Base-by-base conservation (phyloP, 2,113 vertebrate genomes). In the Callopanchax toddi region DNA sequence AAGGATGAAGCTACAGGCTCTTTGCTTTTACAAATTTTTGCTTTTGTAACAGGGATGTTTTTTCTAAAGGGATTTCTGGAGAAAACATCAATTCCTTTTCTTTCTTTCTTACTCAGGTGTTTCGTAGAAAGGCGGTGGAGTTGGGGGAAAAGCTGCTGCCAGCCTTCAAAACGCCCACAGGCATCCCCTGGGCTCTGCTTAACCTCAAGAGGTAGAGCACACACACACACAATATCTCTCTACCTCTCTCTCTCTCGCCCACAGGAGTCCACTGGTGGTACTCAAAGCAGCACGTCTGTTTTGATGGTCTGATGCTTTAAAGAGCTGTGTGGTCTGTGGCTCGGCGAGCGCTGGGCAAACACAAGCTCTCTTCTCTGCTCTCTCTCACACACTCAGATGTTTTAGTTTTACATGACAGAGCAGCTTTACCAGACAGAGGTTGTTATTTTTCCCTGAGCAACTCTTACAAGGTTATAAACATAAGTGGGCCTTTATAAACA, bases 161-260 rank as follows among this genome's bases (percentile, higher is more conserved):
- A 61, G 97, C 97, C 74, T 99, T 99, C 90, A 96, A 94, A 84
- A 99, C 97, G 62, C 96, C 96, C 63, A 98, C 96, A 45, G 97
- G 97, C 64, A 95, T 99, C 89, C 97, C 97, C 71, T 99, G 97
- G 97, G 97, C 96, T 40, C 86, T 99, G 79, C 94, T 99, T 76
- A 99, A 99, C 89, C 93, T 99, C 74, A 99, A 99, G 91, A 99
- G 96, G 97, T 99, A 94, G 59, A 82, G 25, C 59, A 16, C 69
- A 25, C 58, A 40, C 53, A 58, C 54, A 55, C 36, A n/a, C 36
- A 34, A 34, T 16, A 53, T 22, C 49, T 22, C 25, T 51, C 23
- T 43, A 55, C 44, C 67, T 17, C 37, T 34, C 40, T 15, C 59
- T 29, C 49, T 22, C 21, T 51, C 23, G 39, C 62, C 48, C 67